Percentiles rank a stretch among this genome's conserved stretches.
Evolutionary conservation across 2,888 invertebrate genomes (phyloP).

Genomic region (Chalcis sispes): DNA sequence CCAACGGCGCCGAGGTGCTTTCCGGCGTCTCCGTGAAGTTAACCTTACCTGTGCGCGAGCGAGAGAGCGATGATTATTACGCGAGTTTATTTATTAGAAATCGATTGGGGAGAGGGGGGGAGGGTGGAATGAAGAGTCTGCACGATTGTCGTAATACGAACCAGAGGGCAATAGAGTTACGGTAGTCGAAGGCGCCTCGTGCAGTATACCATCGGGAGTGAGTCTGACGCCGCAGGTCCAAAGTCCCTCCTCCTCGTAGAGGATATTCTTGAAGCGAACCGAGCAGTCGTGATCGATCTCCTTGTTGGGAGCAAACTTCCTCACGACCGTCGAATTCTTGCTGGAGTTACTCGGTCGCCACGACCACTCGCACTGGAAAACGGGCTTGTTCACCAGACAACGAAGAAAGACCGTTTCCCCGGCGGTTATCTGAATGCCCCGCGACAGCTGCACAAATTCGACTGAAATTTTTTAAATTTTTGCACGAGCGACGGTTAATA

Average conservation of each 20-base stretch:
- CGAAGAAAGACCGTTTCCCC: slow-evolving; percentile 72
- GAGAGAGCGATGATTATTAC: neutral
- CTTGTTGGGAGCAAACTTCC: slow-evolving; percentile 70
- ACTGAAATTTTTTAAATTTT: slow-evolving; percentile 64
- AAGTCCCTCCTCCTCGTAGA: slow-evolving; percentile 74
- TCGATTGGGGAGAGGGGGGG: neutral
- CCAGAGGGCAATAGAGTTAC: slow-evolving; percentile 72
- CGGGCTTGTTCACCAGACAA: slow-evolving; percentile 72
- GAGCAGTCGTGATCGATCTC: slow-evolving; percentile 74
- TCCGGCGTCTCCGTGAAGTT: slow-evolving; percentile 70
- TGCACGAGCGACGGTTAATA: no score
- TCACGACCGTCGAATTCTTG: slow-evolving; percentile 68
- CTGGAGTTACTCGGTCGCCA: slow-evolving; percentile 72
- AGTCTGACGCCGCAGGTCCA: slow-evolving; percentile 74
- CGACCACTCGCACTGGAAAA: slow-evolving; percentile 74
- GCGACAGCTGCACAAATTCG: slow-evolving; percentile 73
- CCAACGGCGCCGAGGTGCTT: slow-evolving; percentile 67
- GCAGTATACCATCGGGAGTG: slow-evolving; percentile 68
- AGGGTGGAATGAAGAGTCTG: no score
- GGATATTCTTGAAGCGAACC: slow-evolving; percentile 71
- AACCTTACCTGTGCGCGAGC: slow-evolving; percentile 66
- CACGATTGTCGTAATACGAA: slow-evolving; percentile 61
- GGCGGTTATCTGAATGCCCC: slow-evolving; percentile 71
- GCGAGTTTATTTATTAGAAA: neutral
- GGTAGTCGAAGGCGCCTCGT: slow-evolving; percentile 72